Base-by-base conservation (phyloP, 2,797 vertebrate species). In the Pristis pectinata region DNA sequence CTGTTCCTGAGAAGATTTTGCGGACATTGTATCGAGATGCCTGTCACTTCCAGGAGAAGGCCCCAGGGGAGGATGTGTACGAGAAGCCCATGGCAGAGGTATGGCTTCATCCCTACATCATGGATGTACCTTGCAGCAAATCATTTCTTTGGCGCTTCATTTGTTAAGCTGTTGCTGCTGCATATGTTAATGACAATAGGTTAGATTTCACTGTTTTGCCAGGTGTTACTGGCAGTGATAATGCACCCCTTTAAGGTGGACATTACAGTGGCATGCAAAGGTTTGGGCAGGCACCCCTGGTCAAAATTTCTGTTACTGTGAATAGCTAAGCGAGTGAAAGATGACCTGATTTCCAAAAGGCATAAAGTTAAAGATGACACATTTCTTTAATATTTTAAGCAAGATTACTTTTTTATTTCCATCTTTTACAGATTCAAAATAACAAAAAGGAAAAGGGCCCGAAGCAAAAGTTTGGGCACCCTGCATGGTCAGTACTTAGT, bases 71-170 rank as follows among this genome's bases (percentile, higher is more conserved):
- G 1, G 98, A 99, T 0, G 98, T 99, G 61, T 99, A 99, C 13
- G 97, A 99, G 96, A 97, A 96, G 74, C 99, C 99, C 24, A 98
- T 99, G 97, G 98, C 97, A 95, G 98, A 99, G 98, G 99, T 99
- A 97, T n/a, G 49, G 27, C 49, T 74, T 76, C 92, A 94, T 41
- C 0, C 37, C 30, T 53, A 64, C 27, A 53, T 49, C 70, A 17
- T 49, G 41, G 0, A 15, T 49, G 1, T 34, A 13, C 41, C 37
- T 17, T 76, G 30, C 70, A 53, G 11, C 30, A 72, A 94, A 76
- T 7, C 0, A 53, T 56, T 94, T n/a, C 27, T 53, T 34, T 94
- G 67, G n/a, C 34, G 44, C 92, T 74, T 74, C 30, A 49, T 4
- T 41, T 74, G 44, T 37, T 49, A 15, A 94, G 70, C n/a, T 19